Conservation (phyloP, 2,113 vertebrate species). For the Scomber colias region DNA sequence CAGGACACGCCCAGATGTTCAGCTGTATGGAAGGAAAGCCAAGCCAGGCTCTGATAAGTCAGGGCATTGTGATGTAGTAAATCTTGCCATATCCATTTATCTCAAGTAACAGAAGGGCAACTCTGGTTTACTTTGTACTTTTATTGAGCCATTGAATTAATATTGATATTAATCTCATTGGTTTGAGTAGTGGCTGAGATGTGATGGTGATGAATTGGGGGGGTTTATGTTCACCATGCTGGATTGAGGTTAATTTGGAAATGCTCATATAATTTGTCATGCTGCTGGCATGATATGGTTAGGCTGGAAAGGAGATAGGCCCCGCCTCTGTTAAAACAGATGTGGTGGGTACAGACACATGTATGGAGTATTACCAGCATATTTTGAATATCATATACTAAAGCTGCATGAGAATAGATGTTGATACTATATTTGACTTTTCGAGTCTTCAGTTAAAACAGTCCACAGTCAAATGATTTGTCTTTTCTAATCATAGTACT, state of each 20-base stretch:
- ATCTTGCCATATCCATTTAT: constrained; percentile 38
- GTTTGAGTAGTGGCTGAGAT: constrained; percentile 20
- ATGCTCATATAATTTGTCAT: constrained; percentile 25
- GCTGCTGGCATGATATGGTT: constrained; percentile 28
- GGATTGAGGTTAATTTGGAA: constrained; percentile 26
- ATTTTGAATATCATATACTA: background rate
- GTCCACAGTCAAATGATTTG: too few species aligned
- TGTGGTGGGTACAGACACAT: background rate
- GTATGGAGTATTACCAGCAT: background rate
- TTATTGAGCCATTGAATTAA: constrained; percentile 16
- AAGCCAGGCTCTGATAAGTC: constrained; percentile 38
- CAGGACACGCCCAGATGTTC: constrained; percentile 62
- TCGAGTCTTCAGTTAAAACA: background rate
- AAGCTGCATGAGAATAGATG: background rate
- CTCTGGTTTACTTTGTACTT: constrained; percentile 4
- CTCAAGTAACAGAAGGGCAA: constrained; percentile 6
- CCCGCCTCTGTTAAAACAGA: constrained; percentile 3
- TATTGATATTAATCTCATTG: constrained; percentile 6
- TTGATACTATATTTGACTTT: background rate
- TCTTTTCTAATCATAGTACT: too few species aligned
- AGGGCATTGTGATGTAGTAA: constrained; percentile 18
- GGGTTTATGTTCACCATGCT: constrained; percentile 2
- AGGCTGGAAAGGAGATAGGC: background rate
- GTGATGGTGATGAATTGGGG: constrained; percentile 18
- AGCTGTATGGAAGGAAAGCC: constrained; percentile 26